Conservation (phyloP, 1,140 invertebrate species). For the Capitella teleta region DNA sequence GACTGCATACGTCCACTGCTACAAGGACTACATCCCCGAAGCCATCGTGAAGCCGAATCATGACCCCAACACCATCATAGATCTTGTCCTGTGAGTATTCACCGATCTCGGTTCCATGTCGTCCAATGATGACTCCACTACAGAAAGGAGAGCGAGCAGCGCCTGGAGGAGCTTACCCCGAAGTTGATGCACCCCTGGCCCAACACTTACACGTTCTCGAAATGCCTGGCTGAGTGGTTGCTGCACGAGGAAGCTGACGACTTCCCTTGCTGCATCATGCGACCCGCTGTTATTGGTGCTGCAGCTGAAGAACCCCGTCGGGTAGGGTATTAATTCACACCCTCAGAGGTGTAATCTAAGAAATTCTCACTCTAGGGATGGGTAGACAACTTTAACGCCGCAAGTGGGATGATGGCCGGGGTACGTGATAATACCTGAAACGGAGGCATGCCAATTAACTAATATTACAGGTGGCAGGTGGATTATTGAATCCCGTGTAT, state of each 20-base stretch:
- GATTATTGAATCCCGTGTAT: too few relatives aligned
- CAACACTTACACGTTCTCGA: constrained; percentile 48
- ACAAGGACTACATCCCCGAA: constrained; percentile 41
- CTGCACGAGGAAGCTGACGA: constrained; percentile 46
- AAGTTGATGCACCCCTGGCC: constrained; percentile 55
- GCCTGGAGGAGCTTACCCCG: constrained; percentile 59
- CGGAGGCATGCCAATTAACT: too few relatives aligned
- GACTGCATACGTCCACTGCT: constrained; percentile 49
- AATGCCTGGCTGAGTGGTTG: constrained; percentile 44
- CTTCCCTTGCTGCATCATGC: constrained; percentile 69
- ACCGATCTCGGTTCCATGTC: too few relatives aligned
- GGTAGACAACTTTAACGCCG: constrained; percentile 40
- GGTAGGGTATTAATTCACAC: neutral
- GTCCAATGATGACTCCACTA: too few relatives aligned
- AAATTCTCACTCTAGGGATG: constrained; percentile 22
- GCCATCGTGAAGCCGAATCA: too few relatives aligned
- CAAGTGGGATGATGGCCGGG: constrained; percentile 25
- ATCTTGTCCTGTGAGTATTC: too few relatives aligned
- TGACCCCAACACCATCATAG: too few relatives aligned
- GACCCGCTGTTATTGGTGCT: constrained; percentile 88
- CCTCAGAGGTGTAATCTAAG: too few relatives aligned
- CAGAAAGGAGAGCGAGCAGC: constrained; percentile 49
- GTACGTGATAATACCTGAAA: neutral
- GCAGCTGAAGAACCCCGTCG: constrained; percentile 73
- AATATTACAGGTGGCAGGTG: neutral